Evolutionary conservation across 1,140 invertebrate species (phyloP).

Genomic region (Ridgeia piscesae): DNA sequence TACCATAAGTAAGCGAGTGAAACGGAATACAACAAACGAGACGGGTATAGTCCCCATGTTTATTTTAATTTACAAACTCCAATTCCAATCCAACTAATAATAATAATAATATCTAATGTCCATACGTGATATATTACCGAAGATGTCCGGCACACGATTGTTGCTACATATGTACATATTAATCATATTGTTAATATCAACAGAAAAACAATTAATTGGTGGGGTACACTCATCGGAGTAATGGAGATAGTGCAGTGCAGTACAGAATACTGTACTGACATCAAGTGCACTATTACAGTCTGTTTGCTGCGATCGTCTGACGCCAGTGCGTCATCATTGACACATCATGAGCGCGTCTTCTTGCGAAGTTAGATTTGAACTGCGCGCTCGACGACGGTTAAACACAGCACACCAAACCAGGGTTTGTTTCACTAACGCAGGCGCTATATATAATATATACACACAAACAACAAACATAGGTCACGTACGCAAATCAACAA

Average conservation of each 20-base stretch:
- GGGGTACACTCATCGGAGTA: background rate
- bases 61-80: slow-evolving; percentile 6
- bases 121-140: background rate
- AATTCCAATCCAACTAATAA: background rate
- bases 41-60: background rate
- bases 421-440: background rate
- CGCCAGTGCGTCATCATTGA: background rate
- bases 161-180: background rate
- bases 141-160: background rate
- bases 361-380: background rate
- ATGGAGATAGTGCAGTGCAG: background rate
- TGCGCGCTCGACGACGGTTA: background rate
- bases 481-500: background rate
- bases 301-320: background rate
- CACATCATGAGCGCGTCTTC: background rate
- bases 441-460: background rate
- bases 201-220: background rate
- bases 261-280: background rate
- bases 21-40: background rate
- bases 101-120: background rate
- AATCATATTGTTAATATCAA: slow-evolving; percentile 7
- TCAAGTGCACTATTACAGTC: background rate
- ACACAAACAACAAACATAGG: background rate
- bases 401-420: background rate
- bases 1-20: background rate